Evolutionary conservation across 2,113 vertebrate genomes (phyloP).

Genomic region (Chascanopsetta lugubris): DNA sequence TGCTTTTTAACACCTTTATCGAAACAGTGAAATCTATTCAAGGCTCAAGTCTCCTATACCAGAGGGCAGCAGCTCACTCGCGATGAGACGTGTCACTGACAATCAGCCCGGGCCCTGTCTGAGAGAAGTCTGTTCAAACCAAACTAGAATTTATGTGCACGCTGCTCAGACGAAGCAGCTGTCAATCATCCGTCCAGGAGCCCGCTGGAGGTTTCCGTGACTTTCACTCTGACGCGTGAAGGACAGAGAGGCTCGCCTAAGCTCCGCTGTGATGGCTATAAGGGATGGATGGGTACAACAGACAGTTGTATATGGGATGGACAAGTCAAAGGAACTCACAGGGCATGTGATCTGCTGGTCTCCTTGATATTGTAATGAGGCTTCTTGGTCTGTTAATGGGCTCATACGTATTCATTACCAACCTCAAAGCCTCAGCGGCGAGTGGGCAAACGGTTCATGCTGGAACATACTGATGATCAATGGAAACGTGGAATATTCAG

Average conservation of each 20-base stretch:
- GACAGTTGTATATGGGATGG: constrained; percentile 1
- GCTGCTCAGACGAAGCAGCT: no score
- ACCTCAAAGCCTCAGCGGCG: constrained; percentile 63
- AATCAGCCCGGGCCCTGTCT: no score
- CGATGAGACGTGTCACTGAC: no score
- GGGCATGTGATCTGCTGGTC: constrained; percentile 50
- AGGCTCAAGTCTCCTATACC: no score
- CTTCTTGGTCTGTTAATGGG: constrained; percentile 64
- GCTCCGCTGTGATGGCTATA: constrained; percentile 1
- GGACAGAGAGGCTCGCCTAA: background rate
- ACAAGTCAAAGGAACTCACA: constrained; percentile 49
- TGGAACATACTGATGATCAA: constrained; percentile 63
- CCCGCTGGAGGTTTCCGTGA: background rate
- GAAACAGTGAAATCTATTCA: no score
- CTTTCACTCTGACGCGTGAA: background rate
- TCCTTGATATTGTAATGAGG: constrained; percentile 76
- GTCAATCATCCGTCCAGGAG: background rate
- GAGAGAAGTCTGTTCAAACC: constrained; percentile 16
- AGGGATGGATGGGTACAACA: constrained; percentile 4
- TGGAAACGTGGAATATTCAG: constrained; percentile 65
- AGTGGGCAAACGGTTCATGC: constrained; percentile 50
- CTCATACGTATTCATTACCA: constrained; percentile 71
- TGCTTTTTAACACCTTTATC: no score
- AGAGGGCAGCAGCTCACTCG: no score
- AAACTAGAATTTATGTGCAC: constrained; percentile 1